Evolutionary conservation across 2,113 vertebrate species (phyloP).

Genomic region (Struthio camelus): DNA sequence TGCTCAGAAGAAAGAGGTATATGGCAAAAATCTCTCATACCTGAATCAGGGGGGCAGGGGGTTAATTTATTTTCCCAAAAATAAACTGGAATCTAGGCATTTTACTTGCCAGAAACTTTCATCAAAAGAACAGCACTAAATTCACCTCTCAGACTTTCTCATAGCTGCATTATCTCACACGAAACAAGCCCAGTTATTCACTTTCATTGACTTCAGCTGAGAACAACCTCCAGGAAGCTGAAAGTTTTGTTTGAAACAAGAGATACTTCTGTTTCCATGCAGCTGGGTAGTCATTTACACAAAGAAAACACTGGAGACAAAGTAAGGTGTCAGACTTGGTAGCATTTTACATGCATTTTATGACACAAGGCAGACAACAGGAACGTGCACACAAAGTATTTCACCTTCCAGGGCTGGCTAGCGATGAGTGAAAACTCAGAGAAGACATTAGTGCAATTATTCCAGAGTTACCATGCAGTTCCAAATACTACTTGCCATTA

Average conservation of each 20-base stretch:
- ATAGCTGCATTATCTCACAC: background rate
- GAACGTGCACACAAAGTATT: conserved; percentile 46
- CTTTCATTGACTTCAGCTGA: background rate
- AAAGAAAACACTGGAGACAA: conserved; percentile 52
- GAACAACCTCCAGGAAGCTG: conserved; percentile 21
- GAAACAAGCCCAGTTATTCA: background rate
- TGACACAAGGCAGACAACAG: conserved; percentile 61
- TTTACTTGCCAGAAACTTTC: background rate
- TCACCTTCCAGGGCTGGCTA: background rate
- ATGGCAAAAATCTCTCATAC: background rate
- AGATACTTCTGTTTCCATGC: background rate
- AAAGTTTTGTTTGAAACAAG: background rate
- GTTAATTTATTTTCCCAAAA: background rate
- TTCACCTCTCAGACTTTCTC: background rate
- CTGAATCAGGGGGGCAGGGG: fast-evolving
- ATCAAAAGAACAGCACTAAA: background rate
- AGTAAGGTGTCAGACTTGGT: conserved; percentile 62
- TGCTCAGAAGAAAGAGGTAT: background rate
- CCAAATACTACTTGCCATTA: background rate
- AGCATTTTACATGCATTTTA: conserved; percentile 53
- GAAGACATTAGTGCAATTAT: background rate
- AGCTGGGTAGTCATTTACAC: conserved; percentile 32
- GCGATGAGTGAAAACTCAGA: background rate
- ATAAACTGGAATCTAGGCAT: background rate
- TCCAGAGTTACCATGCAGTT: background rate